Evolutionary conservation across 2,888 invertebrate genomes (phyloP), one percentile per base, ranked within the genome.

Genomic region (Archips xylosteana): DNA sequence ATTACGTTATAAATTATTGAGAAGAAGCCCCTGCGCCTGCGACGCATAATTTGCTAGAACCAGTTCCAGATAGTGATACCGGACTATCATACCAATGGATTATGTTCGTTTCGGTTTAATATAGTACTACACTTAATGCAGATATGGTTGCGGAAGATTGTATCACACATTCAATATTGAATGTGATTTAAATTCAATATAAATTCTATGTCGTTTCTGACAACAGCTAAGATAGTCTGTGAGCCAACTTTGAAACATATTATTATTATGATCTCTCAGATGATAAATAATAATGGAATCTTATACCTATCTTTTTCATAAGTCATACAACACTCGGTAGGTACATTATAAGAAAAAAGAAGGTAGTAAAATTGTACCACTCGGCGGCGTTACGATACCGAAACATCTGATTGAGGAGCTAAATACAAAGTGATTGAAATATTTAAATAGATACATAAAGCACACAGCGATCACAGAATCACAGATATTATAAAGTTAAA

Each of bases 21-120:
- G 79, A 82, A 86, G 88, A 89, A 85, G 91, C 88, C 80, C 84
- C 87, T 85, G 85, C 87, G 85, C 86, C 84, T 85, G 84, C 85
- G 87, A 86, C 84, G 86, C 85, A 86, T 88, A 89, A 90, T 90
- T 90, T 88, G 82, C 86, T 83, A 77, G 78, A 90, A 92, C 92
- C 88, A 82, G 92, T 90, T 89, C 79, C 77, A 73, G 80, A 81
- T 79, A 79, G 76, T 75, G 77, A 81, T 81, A 76, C 75, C 76
- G 74, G 76, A 66, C 76, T 75, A 78, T 78, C 76, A 75, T 60
- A 75, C 75, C 77, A 77, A 78, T 74, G 73, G 76, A 79, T 78
- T 69, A 76, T 72, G 64, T 74, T 73, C 59, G 72, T 71, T 75
- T 70, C 57, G 71, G 74, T 71, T 75, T 67, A 71, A 75, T 71